Base-by-base conservation (phyloP, 1,140 invertebrate species). In the Tetragonula clypearis region DNA sequence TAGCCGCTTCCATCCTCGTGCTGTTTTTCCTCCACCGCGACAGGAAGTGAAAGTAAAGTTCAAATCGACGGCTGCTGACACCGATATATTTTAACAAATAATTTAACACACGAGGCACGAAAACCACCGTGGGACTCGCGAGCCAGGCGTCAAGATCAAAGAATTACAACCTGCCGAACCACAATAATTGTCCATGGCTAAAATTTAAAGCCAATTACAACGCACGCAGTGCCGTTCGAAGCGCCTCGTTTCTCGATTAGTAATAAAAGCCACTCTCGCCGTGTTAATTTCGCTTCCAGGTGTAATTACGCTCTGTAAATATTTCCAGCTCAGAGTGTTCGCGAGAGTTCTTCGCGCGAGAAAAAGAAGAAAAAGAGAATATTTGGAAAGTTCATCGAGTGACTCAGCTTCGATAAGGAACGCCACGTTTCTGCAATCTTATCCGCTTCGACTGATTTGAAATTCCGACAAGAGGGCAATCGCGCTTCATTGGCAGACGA, bases 41-140 rank as follows among this genome's bases (percentile, higher is more conserved):
- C 30, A 56, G 72, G 26, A 74, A 74, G 72, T 74, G 72, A 75
- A 75, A 75, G 73, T 74, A 56, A 74, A 74, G 30, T 56, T 75
- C 53, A 56, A 30, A 30, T 75, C 53, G 21, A 21, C 72, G 26
- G 9, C 6, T 30, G n/a, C 15, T 35, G 21, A 41, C 23, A n/a
- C 21, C 9, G 15, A 49, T 49, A 17, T 21, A 11, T 21, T n/a
- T 53, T 23, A 9, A n/a, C 14, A n/a, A 71, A 71, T n/a, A 41
- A 49, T 49, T 49, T 49, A 49, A 72, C 35, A 69, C 21, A 30
- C 11, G 26, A 35, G 55, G 30, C 12, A 49, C 1, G 49, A 75
- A n/a, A 56, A 41, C 0, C 17, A 30, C 21, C 17, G 23, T 26
- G 49, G n/a, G n/a, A 26, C 19, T n/a, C 9, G 12, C 49, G 49